These are phyloP conservation scores for Albula glossodonta DNA, from an alignment of 2,113 vertebrate species.

Conservation along the genomic window DNA sequence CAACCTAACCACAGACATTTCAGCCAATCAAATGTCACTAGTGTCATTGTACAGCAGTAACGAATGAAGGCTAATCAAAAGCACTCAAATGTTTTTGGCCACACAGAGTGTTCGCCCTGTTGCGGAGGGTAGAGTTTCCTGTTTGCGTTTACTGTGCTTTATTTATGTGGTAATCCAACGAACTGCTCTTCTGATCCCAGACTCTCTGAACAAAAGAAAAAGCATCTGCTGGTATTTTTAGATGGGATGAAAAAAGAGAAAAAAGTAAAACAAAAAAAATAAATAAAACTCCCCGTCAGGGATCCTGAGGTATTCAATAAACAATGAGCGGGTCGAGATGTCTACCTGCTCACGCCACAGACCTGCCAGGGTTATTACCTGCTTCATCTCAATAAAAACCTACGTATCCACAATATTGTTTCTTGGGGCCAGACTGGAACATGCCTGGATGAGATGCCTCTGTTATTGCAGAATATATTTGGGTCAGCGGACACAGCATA, in stretches of 20 bases:
- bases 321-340: neutral
- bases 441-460: slow-evolving; percentile 19
- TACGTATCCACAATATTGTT: slow-evolving; percentile 18
- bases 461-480: slow-evolving; percentile 27
- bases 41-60: neutral
- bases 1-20: neutral
- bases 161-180: neutral
- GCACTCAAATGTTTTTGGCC: neutral
- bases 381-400: slow-evolving; percentile 35
- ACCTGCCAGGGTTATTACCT: slow-evolving; percentile 21
- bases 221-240: slow-evolving; percentile 14
- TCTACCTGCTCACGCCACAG: neutral
- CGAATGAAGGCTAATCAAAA: neutral
- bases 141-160: neutral
- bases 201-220: neutral
- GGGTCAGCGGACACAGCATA: slow-evolving; percentile 17
- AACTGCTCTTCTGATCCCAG: neutral
- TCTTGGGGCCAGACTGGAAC: slow-evolving; percentile 22
- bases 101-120: neutral
- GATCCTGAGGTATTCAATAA: slow-evolving; percentile 18
- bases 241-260: neutral
- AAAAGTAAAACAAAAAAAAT: neutral
- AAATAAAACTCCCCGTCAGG: neutral
- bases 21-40: neutral
- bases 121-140: neutral